Base-by-base conservation (phyloP, 2,797 vertebrate species). In the Anguilla megastoma region DNA sequence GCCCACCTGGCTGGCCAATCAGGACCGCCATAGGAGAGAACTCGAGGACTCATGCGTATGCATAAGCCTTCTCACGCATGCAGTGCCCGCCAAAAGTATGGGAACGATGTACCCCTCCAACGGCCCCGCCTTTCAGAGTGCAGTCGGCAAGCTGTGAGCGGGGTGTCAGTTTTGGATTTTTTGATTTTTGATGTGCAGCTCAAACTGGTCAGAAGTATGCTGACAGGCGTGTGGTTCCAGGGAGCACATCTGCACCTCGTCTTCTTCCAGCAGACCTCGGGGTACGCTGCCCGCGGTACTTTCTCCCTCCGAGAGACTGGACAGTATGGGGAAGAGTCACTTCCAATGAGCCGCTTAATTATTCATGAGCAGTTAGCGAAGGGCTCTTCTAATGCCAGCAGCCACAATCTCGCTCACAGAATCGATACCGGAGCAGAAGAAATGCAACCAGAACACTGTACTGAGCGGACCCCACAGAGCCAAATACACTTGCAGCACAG, bases 341-440 rank as follows among this genome's bases (percentile, higher is more conserved):
- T 33, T 84, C 80, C 80, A 52, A 69, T 48, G 33, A 30, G 80
- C 80, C 10, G 27, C 45, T 87, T 5, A 87, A 84, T 87, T 48
- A 87, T 87, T 87, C 63, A 87, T 87, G 41, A 14, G 80, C n/a
- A 52, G 50, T 66, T 87, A 84, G 76, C 58, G 48, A 58, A 80
- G 79, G 54, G 86, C n/a, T 27, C 24, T 45, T 12, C 56, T 52
- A 69, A 66, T 69, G 56, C 80, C 80, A 83, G 76, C n/a, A 45
- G 58, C 58, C n/a, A 50, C 36, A 41, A 10, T 82, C 58, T 36
- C 27, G 14, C 52, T 36, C 86, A n/a, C 21, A 24, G 12, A 58
- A 87, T 83, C 79, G 30, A 84, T 84, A 82, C 24, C 14, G 30
- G 45, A 69, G 80, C 9, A 48, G 58, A 60, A 24, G 45, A 87